Base-by-base conservation (phyloP, 2,797 vertebrate species). In the Silurus lanzhouensis region DNA sequence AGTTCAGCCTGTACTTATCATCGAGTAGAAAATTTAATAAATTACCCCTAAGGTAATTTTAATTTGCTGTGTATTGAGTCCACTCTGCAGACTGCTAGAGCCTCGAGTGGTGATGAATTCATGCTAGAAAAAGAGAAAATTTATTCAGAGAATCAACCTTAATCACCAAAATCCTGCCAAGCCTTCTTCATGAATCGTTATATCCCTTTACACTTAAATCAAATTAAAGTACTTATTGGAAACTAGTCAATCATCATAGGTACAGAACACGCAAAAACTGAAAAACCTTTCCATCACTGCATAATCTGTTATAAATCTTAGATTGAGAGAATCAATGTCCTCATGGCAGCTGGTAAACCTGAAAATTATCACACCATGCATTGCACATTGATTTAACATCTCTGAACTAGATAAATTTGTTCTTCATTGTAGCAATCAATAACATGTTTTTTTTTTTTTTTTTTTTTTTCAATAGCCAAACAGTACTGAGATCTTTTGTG, bases 181-280 rank as follows among this genome's bases (percentile, higher is more conserved):
- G 70, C 86, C 87, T 85, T 61, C 83, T 89, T 89, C 90, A 90
- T 89, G 90, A 88, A 88, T 89, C 88, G 14, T 44, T 88, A 91
- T 92, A 85, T 91, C 93, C 22, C 4, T 93, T 74, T 93, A 90
- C 31, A 25, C 90, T 89, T 90, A 15, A 90, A 81, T 61, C 84
- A 85, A 52, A 38, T 57, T 76, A 27, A 76, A 46, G 20, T 13
- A 57, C 38, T n/a, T 83, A 75, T 90, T 89, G 90, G 88, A 88
- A 86, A 88, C 68, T 84, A 80, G 85, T 88, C 89, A 87, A 77
- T 82, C 27, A 38, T 57, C 55, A 46, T 61, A 88, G 81, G 44
- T 79, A 72, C 61, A n/a, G 68, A 76, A 38, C 79, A 67, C 27
- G 57, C 19, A 58, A 14, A 52, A 52, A 66, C n/a, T 1, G 38